phyloP scores from a whole-genome alignment of 1,140 invertebrate genomes.

The Frieseomelitta varia region DNA sequence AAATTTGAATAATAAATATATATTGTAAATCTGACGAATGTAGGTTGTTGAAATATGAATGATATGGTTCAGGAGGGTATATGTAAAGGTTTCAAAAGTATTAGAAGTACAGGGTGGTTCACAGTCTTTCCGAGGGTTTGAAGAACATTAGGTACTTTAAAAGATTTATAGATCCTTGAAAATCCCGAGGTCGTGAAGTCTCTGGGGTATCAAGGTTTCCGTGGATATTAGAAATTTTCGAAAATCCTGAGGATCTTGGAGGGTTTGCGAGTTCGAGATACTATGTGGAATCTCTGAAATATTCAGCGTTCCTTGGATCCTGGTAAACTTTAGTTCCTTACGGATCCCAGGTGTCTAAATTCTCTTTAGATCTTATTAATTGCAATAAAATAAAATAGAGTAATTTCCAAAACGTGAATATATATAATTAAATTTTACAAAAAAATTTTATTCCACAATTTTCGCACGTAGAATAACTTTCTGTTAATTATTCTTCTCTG shows the following conservation, averaged over 20 bases:
- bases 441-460: no score
- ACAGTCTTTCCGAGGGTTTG: background rate
- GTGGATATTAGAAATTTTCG: background rate
- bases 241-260: background rate
- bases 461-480: no score
- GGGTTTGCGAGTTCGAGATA: background rate
- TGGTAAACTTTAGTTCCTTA: background rate
- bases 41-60: background rate
- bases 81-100: background rate
- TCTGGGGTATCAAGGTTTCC: no score
- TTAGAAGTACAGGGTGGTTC: background rate
- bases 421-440: no score
- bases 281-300: background rate
- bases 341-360: background rate
- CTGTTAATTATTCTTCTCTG: no score
- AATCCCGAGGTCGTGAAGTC: background rate
- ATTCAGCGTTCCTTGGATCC: no score
- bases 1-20: background rate
- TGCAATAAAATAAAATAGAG: background rate
- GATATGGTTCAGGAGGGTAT: background rate
- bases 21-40: background rate
- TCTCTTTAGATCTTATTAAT: background rate
- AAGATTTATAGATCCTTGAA: background rate
- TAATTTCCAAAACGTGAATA: background rate
- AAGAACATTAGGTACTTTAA: background rate